Base-by-base conservation (phyloP, 2,797 vertebrate species). In the Notoglanidium macrostoma region DNA sequence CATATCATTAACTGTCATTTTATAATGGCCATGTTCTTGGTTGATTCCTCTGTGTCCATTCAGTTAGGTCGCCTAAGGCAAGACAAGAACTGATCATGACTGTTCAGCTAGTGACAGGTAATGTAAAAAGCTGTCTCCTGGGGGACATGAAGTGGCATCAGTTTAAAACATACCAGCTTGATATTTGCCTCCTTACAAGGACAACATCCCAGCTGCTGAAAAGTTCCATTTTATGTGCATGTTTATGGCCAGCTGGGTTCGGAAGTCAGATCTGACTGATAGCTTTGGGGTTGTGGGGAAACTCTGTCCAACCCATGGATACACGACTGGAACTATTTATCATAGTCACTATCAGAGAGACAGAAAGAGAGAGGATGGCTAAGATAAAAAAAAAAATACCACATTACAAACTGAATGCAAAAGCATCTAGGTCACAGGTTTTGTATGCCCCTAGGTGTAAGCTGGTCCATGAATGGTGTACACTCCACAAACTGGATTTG, bases 121-220 rank as follows among this genome's bases (percentile, higher is more conserved):
- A 94, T 93, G 93, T 92, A 93, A 94, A 93, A 92, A 92, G 90
- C 91, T 73, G 84, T 51, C 91, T 94, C 94, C 92, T 89, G 77
- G 57, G 84, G 87, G 93, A 93, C 92, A 89, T 40, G 54, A 88
- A 65, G 86, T 73, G 85, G 89, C 90, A 89, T 95, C 93, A 90
- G 89, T 93, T 88, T 94, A 94, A 96, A 94, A 91, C 93, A 94
- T 94, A 93, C 94, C 94, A 93, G 90, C 94, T 94, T 94, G 92
- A 94, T 93, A 94, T 94, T 93, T 90, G 83, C 83, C 89, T 92
- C 83, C 70, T 87, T 51, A 63, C 91, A 92, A 91, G 95, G 95
- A 95, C 95, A 94, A 91, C 86, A 88, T 93, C 89, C 93, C 94
- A 95, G 94, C 95, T 95, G 94, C 93, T 91, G 93, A 93, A 94